Base-by-base conservation (phyloP, 2,888 invertebrate species). In the Leptogaster cylindrica region DNA sequence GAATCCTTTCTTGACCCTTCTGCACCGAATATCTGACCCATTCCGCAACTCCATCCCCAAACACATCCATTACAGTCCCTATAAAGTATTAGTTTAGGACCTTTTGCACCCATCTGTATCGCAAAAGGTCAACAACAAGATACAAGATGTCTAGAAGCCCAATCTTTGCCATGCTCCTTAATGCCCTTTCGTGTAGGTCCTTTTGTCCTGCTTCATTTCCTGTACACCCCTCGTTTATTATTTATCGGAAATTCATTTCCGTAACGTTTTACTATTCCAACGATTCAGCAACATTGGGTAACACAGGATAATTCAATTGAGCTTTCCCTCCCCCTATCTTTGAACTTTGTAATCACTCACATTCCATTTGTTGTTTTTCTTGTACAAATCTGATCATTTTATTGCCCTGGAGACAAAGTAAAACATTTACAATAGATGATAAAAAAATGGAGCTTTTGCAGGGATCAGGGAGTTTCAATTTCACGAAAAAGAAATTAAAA, bases 161-260 rank as follows among this genome's bases (percentile, higher is more conserved):
- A 44, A 39, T 44, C 61, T 14, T 18, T 12, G 27, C 20, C 41
- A 44, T 28, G 27, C 36, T n/a, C 61, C 61, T 44, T 61, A 61
- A 61, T 61, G 27, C 44, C 44, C 27, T 28, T 28, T 61, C 44
- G 27, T 61, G 61, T 61, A 18, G 41, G 44, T 41, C 61, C 61
- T 12, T 61, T 44, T 61, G 61, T 61, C 44, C 61, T 10, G 8
- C 44, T 61, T 44, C 61, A 61, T 61, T 61, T 61, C 61, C 44
- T 61, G 20, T 44, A 28, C 61, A 61, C 44, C 44, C n/a, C 44
- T 61, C 61, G 61, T 61, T 61, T 61, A 61, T 61, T 61, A 44
- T 61, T 61, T 61, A 61, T 61, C 44, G 61, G 61, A 61, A 61
- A 61, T 61, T 61, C 61, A 61, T 61, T 61, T 61, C 61, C 61